These are phyloP conservation scores for Drosophila mettleri DNA, from an alignment of 2,888 invertebrate species.

Conservation along the genomic window DNA sequence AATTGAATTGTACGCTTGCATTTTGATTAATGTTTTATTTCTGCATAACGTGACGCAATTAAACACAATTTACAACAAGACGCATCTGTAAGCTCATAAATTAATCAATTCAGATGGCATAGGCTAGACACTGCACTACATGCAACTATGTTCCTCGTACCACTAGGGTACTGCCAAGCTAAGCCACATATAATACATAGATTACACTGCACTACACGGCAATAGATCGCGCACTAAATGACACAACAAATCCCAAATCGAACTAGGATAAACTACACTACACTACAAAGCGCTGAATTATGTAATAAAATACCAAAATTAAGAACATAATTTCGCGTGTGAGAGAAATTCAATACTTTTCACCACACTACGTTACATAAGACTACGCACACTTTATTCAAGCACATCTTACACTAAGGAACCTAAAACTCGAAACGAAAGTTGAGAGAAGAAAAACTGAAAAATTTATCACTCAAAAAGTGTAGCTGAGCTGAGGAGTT, in stretches of 20 bases:
- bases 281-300: too few relatives aligned
- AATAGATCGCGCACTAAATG: neutral
- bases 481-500: slow-evolving; percentile 6
- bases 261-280: too few relatives aligned
- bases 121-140: neutral
- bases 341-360: too few relatives aligned
- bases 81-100: slow-evolving; percentile 52
- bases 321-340: too few relatives aligned
- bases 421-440: neutral
- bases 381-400: neutral
- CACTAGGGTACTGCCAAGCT: too few relatives aligned
- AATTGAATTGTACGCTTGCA: slow-evolving; percentile 18
- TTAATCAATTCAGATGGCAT: slow-evolving; percentile 26
- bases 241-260: too few relatives aligned
- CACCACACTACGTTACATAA: neutral
- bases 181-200: too few relatives aligned
- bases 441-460: neutral
- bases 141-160: too few relatives aligned
- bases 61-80: slow-evolving; percentile 47
- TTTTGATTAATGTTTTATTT: slow-evolving; percentile 19
- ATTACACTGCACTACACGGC: neutral
- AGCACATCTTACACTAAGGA: neutral
- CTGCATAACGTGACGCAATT: slow-evolving; percentile 52
- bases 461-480: slow-evolving; percentile 10
- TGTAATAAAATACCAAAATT: too few relatives aligned